Evolutionary conservation across 1,140 invertebrate genomes (phyloP), one percentile per base, ranked within the genome.

Genomic region (Diorhabda carinulata): DNA sequence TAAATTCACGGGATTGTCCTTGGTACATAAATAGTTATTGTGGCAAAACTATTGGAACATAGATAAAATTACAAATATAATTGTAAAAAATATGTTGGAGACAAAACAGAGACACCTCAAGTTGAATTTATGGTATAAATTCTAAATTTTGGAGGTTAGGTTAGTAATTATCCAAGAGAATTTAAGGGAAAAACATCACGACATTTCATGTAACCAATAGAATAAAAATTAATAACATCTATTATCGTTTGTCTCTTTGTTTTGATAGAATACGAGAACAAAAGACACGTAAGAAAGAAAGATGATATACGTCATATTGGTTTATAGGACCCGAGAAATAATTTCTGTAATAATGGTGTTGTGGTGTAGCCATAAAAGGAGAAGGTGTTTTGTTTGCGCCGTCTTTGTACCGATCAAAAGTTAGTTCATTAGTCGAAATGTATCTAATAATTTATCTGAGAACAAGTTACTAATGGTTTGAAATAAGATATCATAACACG

Each of bases 401-500:
- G 65, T 67, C 65, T 67, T 67, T 67, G 65, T 60, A 44, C 57
- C 43, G 65, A 67, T 67, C 76, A 73, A 78, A 79, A 79, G 75
- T 79, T 79, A 75, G 76, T 79, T 79, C 78, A 78, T 79, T 79
- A 79, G 78, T 76, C 76, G 76, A 79, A 79, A 79, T 74, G 74
- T 76, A 79, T 77, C 72, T 74, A 78, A 78, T 79, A 78, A 78
- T 78, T 79, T 77, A 79, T 79, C 66, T 58, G 41, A 6, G 57
- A 67, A 72, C 66, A 44, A 60, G 70, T 70, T 69, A 66, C 71
- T 72, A 72, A 72, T 72, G 71, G 68, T 57, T 57, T 72, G 79
- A 80, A 80, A 80, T 79, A 80, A 80, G 79, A 80, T 80, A 80
- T 80, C 78, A 76, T 76, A 74, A 74, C 79, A 80, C 77, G 79